These are phyloP conservation scores for Genyomyrus donnyi DNA, from an alignment of 2,113 vertebrate genomes.

Conservation along the genomic window DNA sequence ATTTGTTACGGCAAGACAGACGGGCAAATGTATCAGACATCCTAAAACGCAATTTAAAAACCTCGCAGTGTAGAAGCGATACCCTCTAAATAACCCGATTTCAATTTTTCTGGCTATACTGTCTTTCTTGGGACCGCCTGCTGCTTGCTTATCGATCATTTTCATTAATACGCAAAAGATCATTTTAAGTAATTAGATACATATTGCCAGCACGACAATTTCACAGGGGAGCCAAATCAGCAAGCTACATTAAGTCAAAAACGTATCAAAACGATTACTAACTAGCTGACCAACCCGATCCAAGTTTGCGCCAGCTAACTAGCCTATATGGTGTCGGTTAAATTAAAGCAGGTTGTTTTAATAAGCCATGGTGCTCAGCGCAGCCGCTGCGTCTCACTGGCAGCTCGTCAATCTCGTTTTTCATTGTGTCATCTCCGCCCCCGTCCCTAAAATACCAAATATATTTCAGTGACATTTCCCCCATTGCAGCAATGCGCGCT, in stretches of 20 bases:
- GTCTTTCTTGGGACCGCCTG: background rate
- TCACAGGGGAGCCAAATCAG: background rate
- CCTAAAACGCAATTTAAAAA: background rate
- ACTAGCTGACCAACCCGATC: background rate
- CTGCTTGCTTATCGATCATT: background rate
- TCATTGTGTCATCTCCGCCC: conserved; percentile 34
- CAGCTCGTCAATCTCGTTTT: conserved; percentile 15
- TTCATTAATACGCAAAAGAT: background rate
- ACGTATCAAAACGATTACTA: background rate
- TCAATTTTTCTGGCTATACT: background rate
- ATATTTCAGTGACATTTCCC: conserved; percentile 49
- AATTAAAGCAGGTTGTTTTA: conserved; percentile 33
- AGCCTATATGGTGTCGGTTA: background rate
- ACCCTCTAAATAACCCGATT: background rate
- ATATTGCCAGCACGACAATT: background rate
- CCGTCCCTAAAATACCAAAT: conserved; percentile 46
- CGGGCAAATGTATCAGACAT: background rate
- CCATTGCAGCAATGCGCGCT: conserved; percentile 65
- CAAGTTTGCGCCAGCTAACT: background rate
- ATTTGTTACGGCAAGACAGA: background rate
- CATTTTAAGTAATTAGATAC: background rate
- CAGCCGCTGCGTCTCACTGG: background rate
- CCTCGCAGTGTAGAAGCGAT: background rate
- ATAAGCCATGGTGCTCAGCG: conserved; percentile 33
- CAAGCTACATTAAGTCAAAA: background rate